These are phyloP conservation scores for Lacanobia wlatinum DNA, from an alignment of 2,888 invertebrate genomes.

Conservation along the genomic window DNA sequence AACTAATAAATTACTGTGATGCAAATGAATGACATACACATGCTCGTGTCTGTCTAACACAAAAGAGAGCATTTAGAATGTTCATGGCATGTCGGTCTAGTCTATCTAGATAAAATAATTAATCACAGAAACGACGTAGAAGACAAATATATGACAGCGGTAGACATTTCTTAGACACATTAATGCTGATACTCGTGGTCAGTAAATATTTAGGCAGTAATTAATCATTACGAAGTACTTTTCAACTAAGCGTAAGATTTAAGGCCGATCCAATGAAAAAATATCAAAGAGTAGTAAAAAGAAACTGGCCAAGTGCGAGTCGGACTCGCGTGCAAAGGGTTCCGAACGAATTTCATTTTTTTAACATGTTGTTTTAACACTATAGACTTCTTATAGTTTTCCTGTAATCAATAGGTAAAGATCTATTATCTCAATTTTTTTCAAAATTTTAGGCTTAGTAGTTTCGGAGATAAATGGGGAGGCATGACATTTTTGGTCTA, in stretches of 20 bases:
- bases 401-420: too few relatives aligned
- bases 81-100: slow-evolving; percentile 10
- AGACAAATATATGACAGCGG: slow-evolving; percentile 8
- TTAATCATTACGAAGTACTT: slow-evolving; percentile 1
- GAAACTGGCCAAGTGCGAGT: too few relatives aligned
- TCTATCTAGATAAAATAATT: slow-evolving; percentile 25
- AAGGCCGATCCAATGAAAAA: background rate
- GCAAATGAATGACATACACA: slow-evolving; percentile 32
- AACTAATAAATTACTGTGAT: slow-evolving; percentile 39
- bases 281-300: background rate
- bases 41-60: slow-evolving; percentile 10
- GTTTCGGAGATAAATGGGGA: too few relatives aligned
- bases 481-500: too few relatives aligned
- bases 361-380: too few relatives aligned
- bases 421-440: too few relatives aligned
- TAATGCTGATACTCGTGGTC: slow-evolving; percentile 10
- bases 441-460: too few relatives aligned
- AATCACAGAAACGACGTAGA: slow-evolving; percentile 27
- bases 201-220: slow-evolving; percentile 24
- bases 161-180: background rate
- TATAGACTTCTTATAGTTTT: too few relatives aligned
- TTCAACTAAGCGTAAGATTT: background rate
- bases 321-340: too few relatives aligned
- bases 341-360: too few relatives aligned
- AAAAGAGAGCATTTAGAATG: slow-evolving; percentile 33